phyloP scores from a whole-genome alignment of 2,797 vertebrate genomes.

The Bucorvus abyssinicus region DNA sequence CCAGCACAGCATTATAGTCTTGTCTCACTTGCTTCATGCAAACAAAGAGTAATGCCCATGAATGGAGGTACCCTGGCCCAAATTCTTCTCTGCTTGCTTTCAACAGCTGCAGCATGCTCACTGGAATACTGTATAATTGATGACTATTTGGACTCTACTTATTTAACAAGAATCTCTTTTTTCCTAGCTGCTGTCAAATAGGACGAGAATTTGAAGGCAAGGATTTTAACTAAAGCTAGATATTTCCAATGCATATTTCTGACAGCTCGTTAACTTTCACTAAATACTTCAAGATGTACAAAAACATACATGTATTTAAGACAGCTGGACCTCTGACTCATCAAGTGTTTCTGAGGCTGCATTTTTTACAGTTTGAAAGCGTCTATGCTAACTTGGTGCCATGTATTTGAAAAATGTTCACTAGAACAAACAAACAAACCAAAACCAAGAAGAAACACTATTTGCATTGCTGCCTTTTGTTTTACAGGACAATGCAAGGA shows the following conservation, averaged over 20 bases:
- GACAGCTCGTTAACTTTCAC: not conserved
- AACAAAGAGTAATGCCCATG: not conserved
- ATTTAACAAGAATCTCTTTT: too few relatives aligned
- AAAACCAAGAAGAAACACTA: not conserved
- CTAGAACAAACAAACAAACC: not conserved
- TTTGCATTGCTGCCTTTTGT: not conserved
- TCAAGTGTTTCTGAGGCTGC: not conserved
- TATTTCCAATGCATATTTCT: not conserved
- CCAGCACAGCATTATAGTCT: not conserved
- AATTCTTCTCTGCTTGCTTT: not conserved
- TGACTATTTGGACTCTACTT: not conserved
- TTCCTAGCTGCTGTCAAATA: not conserved
- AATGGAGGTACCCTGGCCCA: not conserved
- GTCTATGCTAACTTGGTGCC: not conserved
- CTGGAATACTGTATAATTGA: not conserved
- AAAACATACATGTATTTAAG: not conserved
- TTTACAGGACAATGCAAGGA: not conserved
- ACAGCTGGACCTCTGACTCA: not conserved
- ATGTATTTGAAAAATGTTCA: not conserved
- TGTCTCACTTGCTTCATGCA: not conserved
- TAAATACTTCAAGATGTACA: not conserved
- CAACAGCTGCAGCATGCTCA: accelerated
- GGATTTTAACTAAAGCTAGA: not conserved
- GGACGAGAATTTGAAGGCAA: not conserved
- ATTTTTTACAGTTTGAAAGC: not conserved